phyloP scores from a whole-genome alignment of 2,113 vertebrate genomes.

The Passer montanus region DNA sequence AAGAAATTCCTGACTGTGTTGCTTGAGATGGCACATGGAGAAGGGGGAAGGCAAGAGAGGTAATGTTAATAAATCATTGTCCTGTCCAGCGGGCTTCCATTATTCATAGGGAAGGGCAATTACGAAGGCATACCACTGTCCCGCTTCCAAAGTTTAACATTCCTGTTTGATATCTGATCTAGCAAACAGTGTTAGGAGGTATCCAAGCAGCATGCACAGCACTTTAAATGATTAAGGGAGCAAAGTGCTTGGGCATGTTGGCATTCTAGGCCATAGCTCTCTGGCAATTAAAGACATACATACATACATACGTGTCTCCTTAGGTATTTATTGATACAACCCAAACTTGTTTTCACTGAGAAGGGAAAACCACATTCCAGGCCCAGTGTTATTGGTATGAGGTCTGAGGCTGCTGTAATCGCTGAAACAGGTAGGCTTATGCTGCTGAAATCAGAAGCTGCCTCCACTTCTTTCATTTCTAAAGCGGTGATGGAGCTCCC shows the following conservation, averaged over 20 bases:
- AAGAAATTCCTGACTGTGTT: background rate
- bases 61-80: constrained; percentile 56
- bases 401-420: background rate
- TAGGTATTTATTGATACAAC: background rate
- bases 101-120: constrained; percentile 70
- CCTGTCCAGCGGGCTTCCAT: constrained; percentile 62
- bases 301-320: background rate
- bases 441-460: background rate
- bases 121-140: constrained; percentile 65
- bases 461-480: background rate
- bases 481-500: background rate
- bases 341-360: background rate
- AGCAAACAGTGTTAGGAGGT: constrained; percentile 69
- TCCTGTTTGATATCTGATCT: constrained; percentile 65
- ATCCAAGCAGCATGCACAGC: constrained; percentile 50
- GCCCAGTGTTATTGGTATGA: background rate
- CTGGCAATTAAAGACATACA: constrained; percentile 9
- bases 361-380: background rate
- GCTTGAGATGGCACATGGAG: background rate
- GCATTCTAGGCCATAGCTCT: constrained; percentile 1
- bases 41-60: background rate
- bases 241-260: constrained; percentile 11
- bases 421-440: background rate
- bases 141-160: constrained; percentile 65
- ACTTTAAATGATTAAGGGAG: constrained; percentile 51